Evolutionary conservation across 2,797 vertebrate genomes (phyloP), one percentile per base, ranked within the genome.

Genomic region (Lagocephalus sceleratus): DNA sequence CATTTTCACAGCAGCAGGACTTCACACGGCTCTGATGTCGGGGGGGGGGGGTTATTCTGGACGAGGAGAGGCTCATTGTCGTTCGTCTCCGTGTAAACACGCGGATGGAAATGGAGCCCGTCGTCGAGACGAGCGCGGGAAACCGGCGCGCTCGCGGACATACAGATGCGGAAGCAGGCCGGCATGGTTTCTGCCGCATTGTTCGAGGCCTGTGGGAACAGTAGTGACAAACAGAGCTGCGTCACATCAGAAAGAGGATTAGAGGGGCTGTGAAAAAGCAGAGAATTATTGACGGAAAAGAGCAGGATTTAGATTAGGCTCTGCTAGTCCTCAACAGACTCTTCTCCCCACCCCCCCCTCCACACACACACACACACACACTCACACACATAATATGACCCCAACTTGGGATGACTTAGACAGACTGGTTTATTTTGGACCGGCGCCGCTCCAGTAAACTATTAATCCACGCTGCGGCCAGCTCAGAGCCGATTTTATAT

Each of bases 221-320:
- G 32, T 23, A 65, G 63, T 56, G 67, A 72, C 66, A 73, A 68
- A 78, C 14, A 75, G 79, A 81, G 69, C 76, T 78, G 69, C 78
- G 57, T 64, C 66, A 57, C 49, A 20, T 81, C 73, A 76, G 57
- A 79, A 80, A 84, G 72, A 79, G 79, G 86, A 86, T 87, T 85
- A 85, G 48, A 57, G 53, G 54, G 69, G 66, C 78, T 72, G 68
- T 82, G 73, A 83, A 86, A 83, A 84, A 70, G 70, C 76, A 43
- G 59, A 81, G 76, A 83, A 79, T 84, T 88, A 84, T 79, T 87
- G 81, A 85, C 73, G 39, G 70, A 68, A 76, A 75, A 72, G 21
- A 66, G 72, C 63, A 54, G 83, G 81, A 83, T 87, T 87, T 82
- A 72, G 74, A 81, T 79, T 87, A 71, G 74, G 69, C 71, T 67